A percentile compares a stretch with the other conserved stretches of the same genome.
phyloP scores from a whole-genome alignment of 2,797 vertebrate genomes.

The Ptychobarbus kaznakovi region DNA sequence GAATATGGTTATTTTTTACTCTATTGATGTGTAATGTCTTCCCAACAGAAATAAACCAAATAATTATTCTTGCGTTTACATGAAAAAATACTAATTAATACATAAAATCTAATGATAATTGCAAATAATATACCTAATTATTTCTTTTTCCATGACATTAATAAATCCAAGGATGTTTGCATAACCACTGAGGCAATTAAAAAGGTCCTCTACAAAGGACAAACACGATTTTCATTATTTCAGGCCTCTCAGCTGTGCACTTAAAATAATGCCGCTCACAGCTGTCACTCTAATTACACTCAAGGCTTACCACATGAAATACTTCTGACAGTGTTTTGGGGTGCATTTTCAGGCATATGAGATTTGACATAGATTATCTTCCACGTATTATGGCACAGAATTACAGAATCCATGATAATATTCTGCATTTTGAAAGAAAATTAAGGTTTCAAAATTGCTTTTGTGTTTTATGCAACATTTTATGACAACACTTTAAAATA shows the following conservation, averaged over 20 bases:
- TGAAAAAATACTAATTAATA: not conserved
- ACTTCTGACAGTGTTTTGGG: slow-evolving; percentile 34
- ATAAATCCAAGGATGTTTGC: not conserved
- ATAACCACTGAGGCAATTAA: not conserved
- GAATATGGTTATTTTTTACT: not conserved
- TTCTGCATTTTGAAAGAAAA: not conserved
- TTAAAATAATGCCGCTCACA: slow-evolving; percentile 20
- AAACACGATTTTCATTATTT: slow-evolving; percentile 14
- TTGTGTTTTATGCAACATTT: not conserved
- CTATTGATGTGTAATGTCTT: not conserved
- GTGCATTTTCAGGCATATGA: slow-evolving; percentile 44
- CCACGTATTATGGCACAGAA: slow-evolving; percentile 1
- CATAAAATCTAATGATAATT: not conserved
- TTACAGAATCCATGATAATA: not conserved
- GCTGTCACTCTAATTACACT: slow-evolving; percentile 33
- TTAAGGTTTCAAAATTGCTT: not conserved
- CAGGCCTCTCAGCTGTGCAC: slow-evolving; percentile 23
- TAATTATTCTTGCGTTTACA: not conserved
- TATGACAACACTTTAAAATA: not conserved
- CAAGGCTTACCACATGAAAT: slow-evolving; percentile 1
- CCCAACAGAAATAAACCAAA: too few species aligned
- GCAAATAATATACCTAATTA: not conserved
- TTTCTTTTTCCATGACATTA: not conserved
- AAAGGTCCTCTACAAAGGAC: not conserved
- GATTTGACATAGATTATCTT: slow-evolving; percentile 14